phyloP scores from a whole-genome alignment of 1,140 invertebrate genomes.

The Tribolium madens region DNA sequence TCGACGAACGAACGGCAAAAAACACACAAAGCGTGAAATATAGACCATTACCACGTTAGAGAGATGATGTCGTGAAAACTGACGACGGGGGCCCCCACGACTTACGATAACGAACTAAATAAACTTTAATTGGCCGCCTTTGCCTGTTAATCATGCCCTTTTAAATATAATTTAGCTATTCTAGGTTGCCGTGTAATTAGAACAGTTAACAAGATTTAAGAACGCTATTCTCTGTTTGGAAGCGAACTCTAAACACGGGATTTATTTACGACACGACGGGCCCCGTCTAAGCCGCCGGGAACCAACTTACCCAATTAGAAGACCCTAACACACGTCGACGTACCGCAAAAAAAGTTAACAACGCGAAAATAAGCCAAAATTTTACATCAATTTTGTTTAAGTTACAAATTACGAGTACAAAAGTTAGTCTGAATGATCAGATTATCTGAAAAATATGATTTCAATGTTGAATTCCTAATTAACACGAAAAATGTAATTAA shows the following conservation, averaged over 20 bases:
- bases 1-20: conserved; percentile 39
- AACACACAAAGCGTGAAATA: conserved; percentile 57
- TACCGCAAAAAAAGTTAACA: conserved; percentile 1
- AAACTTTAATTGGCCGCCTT: conserved; percentile 61
- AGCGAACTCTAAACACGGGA: conserved; percentile 51
- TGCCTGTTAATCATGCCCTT: conserved; percentile 54
- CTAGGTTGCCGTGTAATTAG: conserved; percentile 57
- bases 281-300: conserved; percentile 40
- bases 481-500: no score
- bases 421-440: no score
- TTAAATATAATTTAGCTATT: conserved; percentile 59
- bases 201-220: conserved; percentile 58
- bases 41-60: conserved; percentile 58
- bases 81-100: conserved; percentile 27
- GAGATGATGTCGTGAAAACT: conserved; percentile 52
- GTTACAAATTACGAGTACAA: no score
- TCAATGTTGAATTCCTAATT: no score
- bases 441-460: no score
- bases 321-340: background rate
- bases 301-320: conserved; percentile 31
- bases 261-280: conserved; percentile 45
- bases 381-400: background rate
- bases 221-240: conserved; percentile 54
- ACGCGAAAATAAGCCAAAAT: background rate
- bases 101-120: conserved; percentile 60